Conservation (phyloP, 2,797 vertebrate genomes). For the Lacerta bilineata region DNA sequence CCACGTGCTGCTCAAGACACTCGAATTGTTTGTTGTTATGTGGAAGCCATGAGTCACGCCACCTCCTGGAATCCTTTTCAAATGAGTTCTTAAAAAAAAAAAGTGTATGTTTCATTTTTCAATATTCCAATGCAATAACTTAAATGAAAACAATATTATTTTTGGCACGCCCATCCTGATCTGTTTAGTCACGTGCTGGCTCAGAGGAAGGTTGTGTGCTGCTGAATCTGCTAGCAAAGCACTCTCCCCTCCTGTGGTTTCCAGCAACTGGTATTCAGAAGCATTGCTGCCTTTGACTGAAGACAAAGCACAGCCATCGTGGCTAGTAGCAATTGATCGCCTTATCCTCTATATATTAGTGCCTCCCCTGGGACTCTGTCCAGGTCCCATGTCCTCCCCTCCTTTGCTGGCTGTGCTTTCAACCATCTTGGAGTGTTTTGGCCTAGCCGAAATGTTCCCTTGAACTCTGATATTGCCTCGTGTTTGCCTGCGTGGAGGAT, state of each 20-base stretch:
- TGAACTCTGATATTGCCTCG: too few relatives aligned
- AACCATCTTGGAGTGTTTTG: too few relatives aligned
- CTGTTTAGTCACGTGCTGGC: slow-evolving; percentile 23
- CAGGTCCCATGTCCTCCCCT: too few relatives aligned
- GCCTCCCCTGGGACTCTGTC: too few relatives aligned
- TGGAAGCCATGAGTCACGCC: slow-evolving; percentile 70
- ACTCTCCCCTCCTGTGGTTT: slow-evolving; percentile 40
- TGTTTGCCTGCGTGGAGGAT: too few relatives aligned
- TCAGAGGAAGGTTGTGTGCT: slow-evolving; percentile 35
- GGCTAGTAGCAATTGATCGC: too few relatives aligned
- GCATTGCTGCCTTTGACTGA: too few relatives aligned
- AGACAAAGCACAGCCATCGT: too few relatives aligned
- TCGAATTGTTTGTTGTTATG: slow-evolving; percentile 53
- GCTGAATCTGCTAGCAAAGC: slow-evolving; percentile 29
- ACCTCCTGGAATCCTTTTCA: slow-evolving; percentile 69
- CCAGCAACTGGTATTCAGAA: too few relatives aligned
- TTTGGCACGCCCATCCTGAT: slow-evolving; percentile 69
- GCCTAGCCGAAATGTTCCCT: too few relatives aligned
- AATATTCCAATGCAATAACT: slow-evolving; percentile 66
- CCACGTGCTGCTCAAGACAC: slow-evolving; percentile 56
- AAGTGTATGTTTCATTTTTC: slow-evolving; percentile 31
- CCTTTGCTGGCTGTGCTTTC: too few relatives aligned
- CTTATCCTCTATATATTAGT: too few relatives aligned
- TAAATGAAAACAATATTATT: slow-evolving; percentile 74
- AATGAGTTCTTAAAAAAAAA: slow-evolving; percentile 56